Conservation (phyloP, 2,797 vertebrate species). For the Xiphophorus birchmanni region DNA sequence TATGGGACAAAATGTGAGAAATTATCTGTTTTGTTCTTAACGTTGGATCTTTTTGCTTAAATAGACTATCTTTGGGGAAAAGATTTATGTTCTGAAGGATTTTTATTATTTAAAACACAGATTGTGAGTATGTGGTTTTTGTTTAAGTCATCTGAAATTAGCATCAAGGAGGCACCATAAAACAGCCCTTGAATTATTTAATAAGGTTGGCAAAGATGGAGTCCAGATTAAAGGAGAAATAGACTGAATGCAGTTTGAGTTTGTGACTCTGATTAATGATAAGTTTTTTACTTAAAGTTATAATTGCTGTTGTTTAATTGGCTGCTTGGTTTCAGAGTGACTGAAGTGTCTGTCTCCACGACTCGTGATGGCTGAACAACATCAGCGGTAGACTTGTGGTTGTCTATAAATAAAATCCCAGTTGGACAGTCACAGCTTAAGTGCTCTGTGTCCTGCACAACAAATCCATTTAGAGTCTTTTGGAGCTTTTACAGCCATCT, state of each 20-base stretch:
- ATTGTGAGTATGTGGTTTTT: background rate
- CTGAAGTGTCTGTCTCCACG: background rate
- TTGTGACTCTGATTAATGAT: background rate
- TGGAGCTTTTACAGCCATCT: conserved; percentile 21
- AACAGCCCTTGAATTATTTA: background rate
- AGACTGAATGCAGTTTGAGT: background rate
- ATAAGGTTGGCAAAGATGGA: background rate
- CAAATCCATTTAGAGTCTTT: conserved; percentile 25
- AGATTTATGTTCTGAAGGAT: background rate
- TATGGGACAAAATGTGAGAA: background rate
- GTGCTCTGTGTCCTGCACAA: conserved; percentile 17
- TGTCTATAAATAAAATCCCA: conserved; percentile 34
- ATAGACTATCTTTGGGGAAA: background rate
- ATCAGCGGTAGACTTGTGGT: conserved; percentile 14
- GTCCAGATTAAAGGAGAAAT: background rate
- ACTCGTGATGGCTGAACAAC: conserved; percentile 7
- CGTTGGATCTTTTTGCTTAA: background rate
- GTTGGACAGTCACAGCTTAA: conserved; percentile 16
- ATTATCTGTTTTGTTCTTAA: background rate
- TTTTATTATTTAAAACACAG: background rate
- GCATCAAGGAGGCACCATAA: background rate
- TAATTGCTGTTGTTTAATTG: conserved; percentile 10
- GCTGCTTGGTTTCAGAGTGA: conserved; percentile 4
- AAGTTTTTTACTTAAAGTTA: background rate
- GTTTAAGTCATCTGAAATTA: background rate